Conservation (phyloP, 2,888 invertebrate species). For the Chloroclystis v-ata region DNA sequence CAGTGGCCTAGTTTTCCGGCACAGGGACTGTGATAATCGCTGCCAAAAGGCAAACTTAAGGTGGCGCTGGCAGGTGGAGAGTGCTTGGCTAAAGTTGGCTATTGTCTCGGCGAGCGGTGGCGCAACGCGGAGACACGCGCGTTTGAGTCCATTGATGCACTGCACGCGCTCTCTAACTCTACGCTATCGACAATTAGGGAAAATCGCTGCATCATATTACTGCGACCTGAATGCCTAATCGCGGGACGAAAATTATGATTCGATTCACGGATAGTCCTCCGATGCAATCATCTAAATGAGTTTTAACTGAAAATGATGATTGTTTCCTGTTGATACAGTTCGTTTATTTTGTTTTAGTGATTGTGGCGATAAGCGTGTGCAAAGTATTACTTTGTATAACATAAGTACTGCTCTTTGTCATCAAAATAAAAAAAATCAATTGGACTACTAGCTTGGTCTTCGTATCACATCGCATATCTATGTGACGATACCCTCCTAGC, state of each 20-base stretch:
- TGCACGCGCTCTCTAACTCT: slow-evolving; percentile 44
- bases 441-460: too few relatives aligned
- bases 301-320: slow-evolving; percentile 60
- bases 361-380: slow-evolving; percentile 40
- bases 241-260: slow-evolving; percentile 63
- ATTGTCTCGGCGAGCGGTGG: slow-evolving; percentile 58
- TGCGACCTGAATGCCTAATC: slow-evolving; percentile 68
- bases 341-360: slow-evolving; percentile 49
- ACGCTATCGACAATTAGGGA: slow-evolving; percentile 50
- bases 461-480: too few relatives aligned
- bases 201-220: slow-evolving; percentile 55
- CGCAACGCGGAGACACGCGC: slow-evolving; percentile 72
- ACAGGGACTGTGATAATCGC: slow-evolving; percentile 52
- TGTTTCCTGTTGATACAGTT: slow-evolving; percentile 64
- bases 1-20: slow-evolving; percentile 52
- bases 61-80: slow-evolving; percentile 54
- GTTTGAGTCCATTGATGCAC: slow-evolving; percentile 69
- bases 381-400: not conserved
- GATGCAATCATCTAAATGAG: slow-evolving; percentile 66
- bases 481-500: too few relatives aligned
- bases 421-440: too few relatives aligned
- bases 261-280: slow-evolving; percentile 54
- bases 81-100: slow-evolving; percentile 51
- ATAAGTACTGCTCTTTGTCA: not conserved
- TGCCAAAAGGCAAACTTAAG: slow-evolving; percentile 53